These are phyloP conservation scores for Amblyornis subalaris DNA, from an alignment of 2,113 vertebrate genomes.

Conservation along the genomic window DNA sequence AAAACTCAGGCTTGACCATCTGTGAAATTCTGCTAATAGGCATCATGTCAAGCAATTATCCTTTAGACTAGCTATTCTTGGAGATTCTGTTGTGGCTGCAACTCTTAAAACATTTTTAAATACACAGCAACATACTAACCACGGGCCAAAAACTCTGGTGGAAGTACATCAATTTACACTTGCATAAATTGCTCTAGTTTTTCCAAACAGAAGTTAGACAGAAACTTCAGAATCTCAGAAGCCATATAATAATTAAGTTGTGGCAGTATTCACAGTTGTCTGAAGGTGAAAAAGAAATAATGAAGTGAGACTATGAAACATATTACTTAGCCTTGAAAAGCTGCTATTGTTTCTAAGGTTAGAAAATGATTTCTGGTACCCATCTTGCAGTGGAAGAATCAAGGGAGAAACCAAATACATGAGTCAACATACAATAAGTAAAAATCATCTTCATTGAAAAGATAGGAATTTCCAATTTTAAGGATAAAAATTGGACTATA, in stretches of 20 bases:
- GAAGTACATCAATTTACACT: not conserved
- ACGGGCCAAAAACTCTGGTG: not conserved
- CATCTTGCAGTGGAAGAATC: not conserved
- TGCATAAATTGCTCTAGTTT: not conserved
- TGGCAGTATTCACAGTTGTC: not conserved
- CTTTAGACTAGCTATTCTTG: slow-evolving; percentile 20
- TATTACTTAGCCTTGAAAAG: not conserved
- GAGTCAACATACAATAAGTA: not conserved
- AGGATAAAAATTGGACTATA: not conserved
- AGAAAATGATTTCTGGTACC: not conserved
- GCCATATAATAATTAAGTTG: not conserved
- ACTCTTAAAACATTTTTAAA: slow-evolving; percentile 32
- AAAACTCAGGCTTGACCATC: slow-evolving; percentile 57
- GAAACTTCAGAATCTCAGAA: not conserved
- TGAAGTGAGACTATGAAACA: not conserved
- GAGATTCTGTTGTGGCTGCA: slow-evolving; percentile 27
- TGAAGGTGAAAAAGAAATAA: not conserved
- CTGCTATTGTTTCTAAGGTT: not conserved
- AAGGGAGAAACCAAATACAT: not conserved
- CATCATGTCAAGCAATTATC: slow-evolving; percentile 31
- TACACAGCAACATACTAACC: not conserved
- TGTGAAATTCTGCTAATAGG: slow-evolving; percentile 55
- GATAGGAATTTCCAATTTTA: not conserved
- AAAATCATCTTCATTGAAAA: not conserved
- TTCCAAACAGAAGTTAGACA: not conserved